Conservation (phyloP, 1,140 invertebrate species). For the Prorops nasuta region DNA sequence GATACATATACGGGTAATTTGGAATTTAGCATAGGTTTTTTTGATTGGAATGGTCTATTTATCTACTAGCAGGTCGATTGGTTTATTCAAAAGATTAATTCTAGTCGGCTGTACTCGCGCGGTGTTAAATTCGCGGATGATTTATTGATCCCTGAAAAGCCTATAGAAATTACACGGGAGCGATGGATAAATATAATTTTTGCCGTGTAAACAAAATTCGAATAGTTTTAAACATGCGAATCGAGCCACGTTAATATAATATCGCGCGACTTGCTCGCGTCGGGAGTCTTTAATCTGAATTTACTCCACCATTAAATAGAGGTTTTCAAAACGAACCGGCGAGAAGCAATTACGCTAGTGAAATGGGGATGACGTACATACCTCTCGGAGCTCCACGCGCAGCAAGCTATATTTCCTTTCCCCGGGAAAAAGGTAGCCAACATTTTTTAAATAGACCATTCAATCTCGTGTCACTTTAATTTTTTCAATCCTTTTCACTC, state of each 20-base stretch:
- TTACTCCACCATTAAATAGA: background rate
- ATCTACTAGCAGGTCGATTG: no score
- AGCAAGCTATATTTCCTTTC: no score
- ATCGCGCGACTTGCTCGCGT: background rate
- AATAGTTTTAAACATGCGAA: background rate
- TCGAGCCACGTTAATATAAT: background rate
- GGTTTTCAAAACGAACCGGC: background rate
- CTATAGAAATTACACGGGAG: background rate
- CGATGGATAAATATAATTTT: background rate
- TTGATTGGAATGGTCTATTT: background rate
- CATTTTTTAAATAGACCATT: background rate
- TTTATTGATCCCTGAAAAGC: background rate
- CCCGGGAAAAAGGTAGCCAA: background rate
- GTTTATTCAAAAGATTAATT: background rate
- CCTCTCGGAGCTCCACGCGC: no score
- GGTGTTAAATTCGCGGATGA: background rate
- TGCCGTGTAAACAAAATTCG: background rate
- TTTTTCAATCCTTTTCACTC: background rate
- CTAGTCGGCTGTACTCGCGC: background rate
- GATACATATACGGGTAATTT: no score
- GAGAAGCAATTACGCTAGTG: background rate
- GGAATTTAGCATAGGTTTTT: background rate
- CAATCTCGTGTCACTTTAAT: background rate
- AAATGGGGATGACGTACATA: background rate
- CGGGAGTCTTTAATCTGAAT: background rate